Percentiles rank a stretch among this genome's conserved stretches.
Evolutionary conservation across 2,113 vertebrate genomes (phyloP).

Genomic region (Pseudopipra pipra): DNA sequence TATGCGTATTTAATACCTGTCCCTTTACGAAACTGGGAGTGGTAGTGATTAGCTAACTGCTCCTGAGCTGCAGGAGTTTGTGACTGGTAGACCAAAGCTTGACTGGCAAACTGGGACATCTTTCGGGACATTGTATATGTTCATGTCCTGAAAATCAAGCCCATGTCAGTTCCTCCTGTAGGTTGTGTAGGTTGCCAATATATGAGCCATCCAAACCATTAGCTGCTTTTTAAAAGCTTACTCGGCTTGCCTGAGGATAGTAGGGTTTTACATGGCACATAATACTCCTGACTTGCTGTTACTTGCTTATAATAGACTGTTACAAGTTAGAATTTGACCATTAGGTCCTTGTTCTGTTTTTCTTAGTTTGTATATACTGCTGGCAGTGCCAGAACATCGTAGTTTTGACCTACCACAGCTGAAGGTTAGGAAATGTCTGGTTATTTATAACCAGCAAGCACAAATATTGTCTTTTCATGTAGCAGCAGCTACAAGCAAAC

Average conservation of each 20-base stretch:
- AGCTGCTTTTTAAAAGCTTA: neutral
- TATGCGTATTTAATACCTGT: rapidly evolving
- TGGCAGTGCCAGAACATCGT: neutral
- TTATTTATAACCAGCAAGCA: neutral
- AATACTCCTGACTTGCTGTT: neutral
- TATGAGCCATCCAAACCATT: neutral
- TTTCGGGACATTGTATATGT: neutral
- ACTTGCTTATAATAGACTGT: neutral
- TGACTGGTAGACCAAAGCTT: neutral
- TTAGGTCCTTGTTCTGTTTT: neutral
- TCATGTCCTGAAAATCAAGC: neutral
- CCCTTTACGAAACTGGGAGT: neutral
- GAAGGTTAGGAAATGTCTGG: neutral
- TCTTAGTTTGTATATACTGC: neutral
- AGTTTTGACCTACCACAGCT: neutral
- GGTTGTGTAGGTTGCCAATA: neutral
- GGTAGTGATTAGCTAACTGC: neutral
- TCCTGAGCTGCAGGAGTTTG: neutral
- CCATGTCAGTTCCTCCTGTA: neutral
- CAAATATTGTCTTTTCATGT: neutral
- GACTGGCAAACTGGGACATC: neutral
- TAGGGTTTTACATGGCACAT: neutral
- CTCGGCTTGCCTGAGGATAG: neutral
- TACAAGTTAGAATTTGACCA: neutral
- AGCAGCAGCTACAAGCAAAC: neutral